Evolutionary conservation across 2,113 vertebrate species (phyloP), one percentile per base, ranked within the genome.

Genomic region (Forbesichthys agassizii): DNA sequence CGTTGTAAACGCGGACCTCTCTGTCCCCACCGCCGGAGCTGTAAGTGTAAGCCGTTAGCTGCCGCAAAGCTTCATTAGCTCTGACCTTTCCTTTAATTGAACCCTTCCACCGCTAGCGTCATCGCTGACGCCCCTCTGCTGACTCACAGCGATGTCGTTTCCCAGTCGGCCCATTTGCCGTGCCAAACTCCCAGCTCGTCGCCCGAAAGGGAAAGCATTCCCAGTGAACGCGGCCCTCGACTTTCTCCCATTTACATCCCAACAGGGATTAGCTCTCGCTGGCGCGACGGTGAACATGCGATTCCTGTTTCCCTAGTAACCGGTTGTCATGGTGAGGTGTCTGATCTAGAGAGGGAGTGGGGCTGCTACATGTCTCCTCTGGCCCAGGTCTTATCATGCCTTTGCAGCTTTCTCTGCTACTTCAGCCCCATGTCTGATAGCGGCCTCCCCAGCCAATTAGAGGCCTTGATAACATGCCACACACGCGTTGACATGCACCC

Each of bases 81-180:
- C 61, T 92, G 87, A 91, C 90, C 90, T 92, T 89, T 89, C 16
- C 61, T 84, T 86, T 83, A 86, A 90, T 81, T 81, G 78, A 81
- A 75, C 67, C 80, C 53, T 54, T 75, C 58, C 71, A 62, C 69
- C 55, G 61, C 1, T 46, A 27, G 67, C 42, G 27, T 27, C 27
- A 27, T 27, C 27, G 56, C 53, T 55, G 5, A 56, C 49, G 52
- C 64, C 68, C 68, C 58, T 64, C 59, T 61, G 9, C 47, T 72
- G 69, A 8, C 48, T 74, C 66, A 66, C 18, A 4, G 5, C 12
- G 49, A 61, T 65, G 11, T 71, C 63, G 9, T 47, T 61, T 13
- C 47, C 47, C 8, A 10, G 36, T 16, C 61, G 4, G 4, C 27
- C 27, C 27, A 27, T 27, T 27, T 27, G 27, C 27, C 27, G 27